Evolutionary conservation across 1,140 invertebrate species (phyloP), one percentile per base, ranked within the genome.

Genomic region (Drosophila parvula): DNA sequence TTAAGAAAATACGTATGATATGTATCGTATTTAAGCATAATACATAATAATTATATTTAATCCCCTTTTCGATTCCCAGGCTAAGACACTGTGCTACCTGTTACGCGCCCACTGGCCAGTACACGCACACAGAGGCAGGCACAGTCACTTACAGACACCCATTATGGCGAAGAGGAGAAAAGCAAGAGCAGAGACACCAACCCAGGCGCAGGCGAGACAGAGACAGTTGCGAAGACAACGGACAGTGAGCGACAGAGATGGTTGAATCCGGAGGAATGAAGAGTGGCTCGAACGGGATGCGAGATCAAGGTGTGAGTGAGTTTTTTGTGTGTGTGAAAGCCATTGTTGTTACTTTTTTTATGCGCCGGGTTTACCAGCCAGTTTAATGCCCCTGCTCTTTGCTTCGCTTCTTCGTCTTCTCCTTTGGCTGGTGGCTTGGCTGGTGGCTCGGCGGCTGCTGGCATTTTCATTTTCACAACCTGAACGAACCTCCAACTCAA

Each of bases 321-420:
- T 38, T 5, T 38, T 12, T 38, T 53, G 16, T 32, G 11, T 57
- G 60, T 55, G 41, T 36, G 18, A 27, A 48, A 38, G 45, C 32
- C 44, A 22, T 28, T 63, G 60, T 57, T 63, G 50, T 57, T 55
- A 38, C 51, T 53, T 53, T 50, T 14, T 63, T 55, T 40, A 63
- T 57, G 60, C 16, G 32, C 60, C 53, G 38, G 53, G 34, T 59
- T 59, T 22, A 22, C 18, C 41, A 59, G 57, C 57, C 57, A 59
- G 57, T 59, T 59, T 59, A 50, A 32, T 59, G 57, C 57, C 57
- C 57, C 57, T 32, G 28, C 57, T 59, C 57, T 59, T 27, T 59
- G 57, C 57, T 55, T 38, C 28, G 5, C 12, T 59, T 50, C 28
- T 59, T 22, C 28, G 41, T n/a, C 28, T 59, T 50, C 28, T 50